A percentile compares a stretch with the other conserved stretches of the same genome.
These are phyloP conservation scores for Mythimna loreyi DNA, from an alignment of 2,888 invertebrate genomes.

Conservation along the genomic window DNA sequence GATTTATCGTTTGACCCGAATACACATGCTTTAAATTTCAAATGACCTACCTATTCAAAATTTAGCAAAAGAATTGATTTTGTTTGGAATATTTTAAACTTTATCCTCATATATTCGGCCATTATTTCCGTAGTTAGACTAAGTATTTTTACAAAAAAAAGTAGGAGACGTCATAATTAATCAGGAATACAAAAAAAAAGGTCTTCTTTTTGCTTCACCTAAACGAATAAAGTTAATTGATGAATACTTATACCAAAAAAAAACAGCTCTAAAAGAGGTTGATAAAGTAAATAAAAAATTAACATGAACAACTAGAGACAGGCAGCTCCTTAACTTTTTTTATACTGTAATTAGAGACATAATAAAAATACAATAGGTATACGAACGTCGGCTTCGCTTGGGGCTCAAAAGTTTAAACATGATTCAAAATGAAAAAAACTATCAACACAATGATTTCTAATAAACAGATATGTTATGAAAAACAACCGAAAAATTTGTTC, in stretches of 20 bases:
- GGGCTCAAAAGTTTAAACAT: too few species aligned
- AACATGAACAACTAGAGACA: background rate
- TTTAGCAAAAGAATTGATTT: slow-evolving; percentile 27
- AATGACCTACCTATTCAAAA: slow-evolving; percentile 17
- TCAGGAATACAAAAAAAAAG: background rate
- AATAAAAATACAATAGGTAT: too few species aligned
- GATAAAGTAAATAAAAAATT: too few species aligned
- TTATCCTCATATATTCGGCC: slow-evolving; percentile 1
- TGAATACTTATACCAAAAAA: too few species aligned
- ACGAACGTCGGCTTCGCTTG: too few species aligned
- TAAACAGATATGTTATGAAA: too few species aligned
- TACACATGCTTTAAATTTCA: slow-evolving; percentile 39
- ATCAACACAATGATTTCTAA: too few species aligned
- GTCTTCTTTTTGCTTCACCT: background rate
- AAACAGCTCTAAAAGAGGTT: too few species aligned
- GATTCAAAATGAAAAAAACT: background rate
- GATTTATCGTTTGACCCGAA: slow-evolving; percentile 25
- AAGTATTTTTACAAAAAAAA: background rate
- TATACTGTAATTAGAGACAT: too few species aligned
- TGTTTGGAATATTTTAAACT: slow-evolving; percentile 20
- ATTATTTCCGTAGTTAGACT: background rate
- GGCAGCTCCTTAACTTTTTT: too few species aligned
- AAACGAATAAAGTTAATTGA: too few species aligned
- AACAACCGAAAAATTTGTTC: too few species aligned
- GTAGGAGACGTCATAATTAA: background rate